Evolutionary conservation across 2,797 vertebrate species (phyloP), one percentile per base, ranked within the genome.

Genomic region (Coregonus ussuriensis): DNA sequence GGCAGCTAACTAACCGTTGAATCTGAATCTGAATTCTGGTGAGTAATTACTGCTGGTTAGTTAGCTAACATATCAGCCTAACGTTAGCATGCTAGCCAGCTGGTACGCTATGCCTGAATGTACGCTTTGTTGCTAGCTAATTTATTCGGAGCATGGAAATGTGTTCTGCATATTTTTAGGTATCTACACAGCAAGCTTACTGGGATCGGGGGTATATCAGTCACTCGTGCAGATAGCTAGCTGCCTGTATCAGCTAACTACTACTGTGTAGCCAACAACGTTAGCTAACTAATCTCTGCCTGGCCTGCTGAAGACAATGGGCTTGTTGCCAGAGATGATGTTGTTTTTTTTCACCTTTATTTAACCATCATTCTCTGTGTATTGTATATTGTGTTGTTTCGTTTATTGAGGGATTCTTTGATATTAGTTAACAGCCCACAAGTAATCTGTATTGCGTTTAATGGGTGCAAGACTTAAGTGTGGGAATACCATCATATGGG

Each of bases 11-110:
- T 68, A 71, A 67, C 81, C 77, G 80, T 84, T 71, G 3, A 77
- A 18, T 66, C 81, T 77, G 72, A 62, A 74, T 14, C 81, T 77
- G 72, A 62, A 74, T 14, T 68, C 71, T 76, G 91, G 91, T 93
- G 88, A 90, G 93, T 91, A 74, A 84, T 6, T 63, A 63, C 9
- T 47, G 13, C 35, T 18, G 51, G 16, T 5, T 51, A 5, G 11
- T 11, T 33, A 35, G 25, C 21, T 35, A 13, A 35, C 74, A 13
- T 31, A n/a, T 29, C 25, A 18, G 15, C 4, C 75, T 54, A 31
- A n/a, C 16, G 67, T 76, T 56, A 53, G 59, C 63, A 47, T 47
- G 9, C 41, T 47, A 47, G 41, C 41, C 11, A 47, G 9, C 9
- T 47, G 41, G 41, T 13, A 13, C 41, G 11, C 41, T 47, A 47